Percentiles rank a stretch among this genome's conserved stretches.
Conservation (phyloP, 2,797 vertebrate genomes). For the Meda fulgida region DNA sequence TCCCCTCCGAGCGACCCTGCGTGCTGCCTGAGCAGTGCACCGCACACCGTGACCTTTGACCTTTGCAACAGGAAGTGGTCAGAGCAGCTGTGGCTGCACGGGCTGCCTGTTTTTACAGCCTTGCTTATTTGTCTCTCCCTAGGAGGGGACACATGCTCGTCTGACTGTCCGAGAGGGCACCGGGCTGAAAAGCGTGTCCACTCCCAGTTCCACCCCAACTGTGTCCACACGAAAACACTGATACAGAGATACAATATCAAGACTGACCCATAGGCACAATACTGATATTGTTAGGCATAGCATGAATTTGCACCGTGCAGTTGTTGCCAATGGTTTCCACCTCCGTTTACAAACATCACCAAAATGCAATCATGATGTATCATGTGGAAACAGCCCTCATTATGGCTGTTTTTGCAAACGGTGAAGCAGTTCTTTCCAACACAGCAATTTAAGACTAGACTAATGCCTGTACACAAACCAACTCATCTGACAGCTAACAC, state of each 20-base stretch:
- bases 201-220: constrained; percentile 27
- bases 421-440: constrained; percentile 36
- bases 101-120: constrained; percentile 42
- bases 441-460: constrained; percentile 1
- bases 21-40: constrained; percentile 11
- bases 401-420: constrained; percentile 10
- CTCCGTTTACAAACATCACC: constrained; percentile 35
- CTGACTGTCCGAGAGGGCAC: constrained; percentile 9
- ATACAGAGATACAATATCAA: constrained; percentile 40
- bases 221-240: constrained; percentile 41
- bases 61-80: constrained; percentile 49
- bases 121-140: constrained; percentile 41
- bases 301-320: constrained; percentile 15
- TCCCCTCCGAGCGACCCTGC: constrained; percentile 37
- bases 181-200: not conserved
- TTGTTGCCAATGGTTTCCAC: constrained; percentile 37
- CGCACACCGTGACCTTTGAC: constrained; percentile 40
- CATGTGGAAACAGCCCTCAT: constrained; percentile 30
- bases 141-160: constrained; percentile 27
- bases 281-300: constrained; percentile 15
- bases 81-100: constrained; percentile 11
- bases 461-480: constrained; percentile 2
- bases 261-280: constrained; percentile 15
- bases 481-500: not conserved
- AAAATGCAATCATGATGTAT: constrained; percentile 24